Percentiles rank a stretch among this genome's conserved stretches.
phyloP scores from a whole-genome alignment of 2,797 vertebrate species.

The Notolepis coatsorum region DNA sequence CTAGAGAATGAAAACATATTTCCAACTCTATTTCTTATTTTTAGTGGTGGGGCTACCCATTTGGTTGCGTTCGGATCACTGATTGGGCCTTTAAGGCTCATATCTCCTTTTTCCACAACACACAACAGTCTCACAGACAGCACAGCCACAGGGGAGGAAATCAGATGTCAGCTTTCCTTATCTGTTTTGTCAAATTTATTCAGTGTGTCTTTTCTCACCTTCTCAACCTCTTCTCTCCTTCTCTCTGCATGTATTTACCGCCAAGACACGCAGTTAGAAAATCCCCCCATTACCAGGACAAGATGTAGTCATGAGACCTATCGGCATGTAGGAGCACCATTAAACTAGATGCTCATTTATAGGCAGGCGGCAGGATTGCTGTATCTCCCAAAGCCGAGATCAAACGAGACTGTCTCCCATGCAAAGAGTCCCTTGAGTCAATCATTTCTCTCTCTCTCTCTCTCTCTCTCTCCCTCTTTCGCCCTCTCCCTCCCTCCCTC shows the following conservation, averaged over 20 bases:
- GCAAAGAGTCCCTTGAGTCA: neutral
- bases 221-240: too few species aligned
- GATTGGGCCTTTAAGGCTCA: too few species aligned
- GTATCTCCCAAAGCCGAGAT: slow-evolving; percentile 17
- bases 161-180: neutral
- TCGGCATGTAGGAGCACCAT: slow-evolving; percentile 77
- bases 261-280: slow-evolving; percentile 13
- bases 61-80: too few species aligned
- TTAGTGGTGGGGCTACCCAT: too few species aligned
- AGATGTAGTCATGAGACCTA: slow-evolving; percentile 58
- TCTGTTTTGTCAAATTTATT: slow-evolving; percentile 16
- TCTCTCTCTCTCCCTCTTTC: slow-evolving; percentile 18
- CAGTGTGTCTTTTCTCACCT: neutral
- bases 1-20: too few species aligned
- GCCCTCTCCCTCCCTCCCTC: slow-evolving; percentile 11
- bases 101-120: neutral
- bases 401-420: slow-evolving; percentile 37
- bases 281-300: slow-evolving; percentile 29
- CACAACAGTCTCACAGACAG: slow-evolving; percentile 5
- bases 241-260: slow-evolving; percentile 15
- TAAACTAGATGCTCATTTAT: slow-evolving; percentile 18
- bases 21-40: too few species aligned
- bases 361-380: neutral
- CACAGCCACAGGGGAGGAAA: neutral
- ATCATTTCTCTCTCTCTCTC: neutral